Evolutionary conservation across 2,888 invertebrate genomes (phyloP).

Genomic region (Auanema sp.): DNA sequence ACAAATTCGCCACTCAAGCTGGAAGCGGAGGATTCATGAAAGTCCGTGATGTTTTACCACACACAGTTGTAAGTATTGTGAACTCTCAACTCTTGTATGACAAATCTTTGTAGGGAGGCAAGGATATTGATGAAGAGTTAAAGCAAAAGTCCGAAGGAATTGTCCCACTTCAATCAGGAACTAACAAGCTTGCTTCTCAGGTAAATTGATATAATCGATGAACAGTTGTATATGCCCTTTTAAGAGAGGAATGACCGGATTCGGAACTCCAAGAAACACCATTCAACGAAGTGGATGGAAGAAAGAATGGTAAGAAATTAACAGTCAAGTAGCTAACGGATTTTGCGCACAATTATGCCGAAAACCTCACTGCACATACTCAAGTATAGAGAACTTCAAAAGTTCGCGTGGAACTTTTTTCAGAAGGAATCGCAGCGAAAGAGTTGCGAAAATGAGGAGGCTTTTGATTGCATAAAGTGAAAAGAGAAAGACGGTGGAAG

Average conservation of each 20-base stretch:
- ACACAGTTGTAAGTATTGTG: conserved; percentile 40
- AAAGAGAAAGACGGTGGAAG: too few relatives aligned
- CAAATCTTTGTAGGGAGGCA: conserved; percentile 46
- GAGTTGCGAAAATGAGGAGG: too few relatives aligned
- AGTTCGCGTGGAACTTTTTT: too few relatives aligned
- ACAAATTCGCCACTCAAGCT: conserved; percentile 64
- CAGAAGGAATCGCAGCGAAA: too few relatives aligned
- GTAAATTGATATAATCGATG: conserved; percentile 24
- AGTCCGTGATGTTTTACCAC: conserved; percentile 62
- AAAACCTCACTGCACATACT: neutral
- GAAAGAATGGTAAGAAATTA: conserved; percentile 61
- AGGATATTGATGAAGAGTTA: conserved; percentile 59
- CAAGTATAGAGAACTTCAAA: too few relatives aligned
- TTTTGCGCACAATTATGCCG: conserved; percentile 10
- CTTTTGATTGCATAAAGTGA: too few relatives aligned
- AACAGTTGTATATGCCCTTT: neutral
- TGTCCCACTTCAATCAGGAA: conserved; percentile 68
- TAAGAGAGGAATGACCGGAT: conserved; percentile 69
- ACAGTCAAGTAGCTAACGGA: neutral
- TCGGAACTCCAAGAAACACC: conserved; percentile 68
- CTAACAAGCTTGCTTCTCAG: conserved; percentile 69
- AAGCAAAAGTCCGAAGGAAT: conserved; percentile 61
- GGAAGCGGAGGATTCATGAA: conserved; percentile 63
- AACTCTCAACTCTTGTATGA: neutral
- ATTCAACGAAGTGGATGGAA: conserved; percentile 59